Conservation (phyloP, 2,888 invertebrate genomes). For the Nephrotoma appendiculata region DNA sequence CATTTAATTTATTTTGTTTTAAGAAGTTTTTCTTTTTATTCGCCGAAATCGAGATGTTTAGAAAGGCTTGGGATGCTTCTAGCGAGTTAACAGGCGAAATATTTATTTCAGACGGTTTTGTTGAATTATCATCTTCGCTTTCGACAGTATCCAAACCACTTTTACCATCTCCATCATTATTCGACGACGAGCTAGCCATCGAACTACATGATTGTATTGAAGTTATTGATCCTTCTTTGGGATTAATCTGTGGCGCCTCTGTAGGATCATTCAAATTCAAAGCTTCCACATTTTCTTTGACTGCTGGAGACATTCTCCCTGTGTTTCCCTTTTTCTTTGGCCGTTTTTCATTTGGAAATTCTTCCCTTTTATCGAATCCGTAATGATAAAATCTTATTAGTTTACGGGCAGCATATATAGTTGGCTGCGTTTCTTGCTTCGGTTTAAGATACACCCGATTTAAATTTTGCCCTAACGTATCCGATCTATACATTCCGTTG, state of each 20-base stretch:
- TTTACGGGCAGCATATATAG: conserved; percentile 71
- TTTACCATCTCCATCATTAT: not conserved
- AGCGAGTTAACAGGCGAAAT: not conserved
- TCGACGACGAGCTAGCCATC: not conserved
- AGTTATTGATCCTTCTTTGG: not conserved
- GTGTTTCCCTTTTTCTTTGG: not conserved
- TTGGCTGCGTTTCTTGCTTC: conserved; percentile 56
- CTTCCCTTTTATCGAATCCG: conserved; percentile 38
- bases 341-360: not conserved
- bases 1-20: not conserved
- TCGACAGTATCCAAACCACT: not conserved
- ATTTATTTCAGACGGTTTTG: not conserved
- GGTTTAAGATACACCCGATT: conserved; percentile 79
- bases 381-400: conserved; percentile 60
- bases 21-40: not conserved
- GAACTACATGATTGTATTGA: not conserved
- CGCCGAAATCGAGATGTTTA: not conserved
- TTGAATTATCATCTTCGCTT: not conserved
- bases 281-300: not conserved
- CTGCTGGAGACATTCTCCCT: not conserved
- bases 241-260: not conserved
- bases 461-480: conserved; percentile 74
- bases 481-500: conserved; percentile 73
- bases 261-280: not conserved
- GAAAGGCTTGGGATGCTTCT: not conserved